A percentile compares a stretch with the other conserved stretches of the same genome.
phyloP scores from a whole-genome alignment of 1,140 invertebrate genomes.

The Drosophila biarmipes region DNA sequence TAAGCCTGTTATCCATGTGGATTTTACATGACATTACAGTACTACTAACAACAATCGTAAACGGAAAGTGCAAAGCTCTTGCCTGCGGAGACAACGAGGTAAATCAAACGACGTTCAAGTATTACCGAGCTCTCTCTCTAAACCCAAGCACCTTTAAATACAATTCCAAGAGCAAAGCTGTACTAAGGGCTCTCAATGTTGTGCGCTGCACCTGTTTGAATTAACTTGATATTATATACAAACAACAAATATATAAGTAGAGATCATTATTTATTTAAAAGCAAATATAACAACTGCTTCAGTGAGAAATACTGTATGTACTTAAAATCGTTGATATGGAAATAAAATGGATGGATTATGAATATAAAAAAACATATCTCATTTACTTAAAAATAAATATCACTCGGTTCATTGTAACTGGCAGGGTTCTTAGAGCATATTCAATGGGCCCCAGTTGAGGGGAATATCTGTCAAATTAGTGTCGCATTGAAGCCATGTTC shows the following conservation, averaged over 20 bases:
- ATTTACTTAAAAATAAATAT: neutral
- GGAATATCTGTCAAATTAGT: constrained; percentile 2
- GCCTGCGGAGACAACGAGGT: constrained; percentile 10
- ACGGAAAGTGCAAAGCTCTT: constrained; percentile 15
- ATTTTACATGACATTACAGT: constrained; percentile 32
- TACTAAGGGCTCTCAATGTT: constrained; percentile 45
- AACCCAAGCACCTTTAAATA: constrained; percentile 39
- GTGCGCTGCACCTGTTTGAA: constrained; percentile 46
- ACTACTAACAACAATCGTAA: constrained; percentile 12
- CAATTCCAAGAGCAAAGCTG: constrained; percentile 49
- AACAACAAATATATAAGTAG: constrained; percentile 24
- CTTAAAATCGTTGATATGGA: constrained; percentile 29
- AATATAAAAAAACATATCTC: neutral
- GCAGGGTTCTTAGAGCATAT: neutral
- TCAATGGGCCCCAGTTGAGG: neutral
- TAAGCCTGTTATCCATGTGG: constrained; percentile 46
- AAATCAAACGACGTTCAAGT: constrained; percentile 46
- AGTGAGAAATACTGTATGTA: constrained; percentile 28
- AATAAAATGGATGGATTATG: constrained; percentile 33
- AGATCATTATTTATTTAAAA: constrained; percentile 38
- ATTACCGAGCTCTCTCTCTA: constrained; percentile 51
- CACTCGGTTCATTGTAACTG: neutral
- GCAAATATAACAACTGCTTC: constrained; percentile 21
- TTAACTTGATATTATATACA: constrained; percentile 44
- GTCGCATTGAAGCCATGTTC: neutral